A percentile compares a stretch with the other conserved stretches of the same genome.
Conservation (phyloP, 2,797 vertebrate genomes). For the Luscinia megarhynchos region DNA sequence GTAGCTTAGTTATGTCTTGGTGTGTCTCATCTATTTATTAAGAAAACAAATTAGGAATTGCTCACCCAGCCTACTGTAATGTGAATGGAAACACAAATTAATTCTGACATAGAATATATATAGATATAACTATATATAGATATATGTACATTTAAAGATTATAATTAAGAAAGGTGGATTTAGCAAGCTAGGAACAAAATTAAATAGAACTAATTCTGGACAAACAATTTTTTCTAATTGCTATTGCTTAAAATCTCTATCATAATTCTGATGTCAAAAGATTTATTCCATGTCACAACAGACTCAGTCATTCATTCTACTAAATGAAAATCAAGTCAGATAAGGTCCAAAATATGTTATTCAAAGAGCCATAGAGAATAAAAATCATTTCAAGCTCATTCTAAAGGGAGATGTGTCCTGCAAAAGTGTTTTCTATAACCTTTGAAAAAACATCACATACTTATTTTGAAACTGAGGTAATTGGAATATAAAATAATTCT, state of each 20-base stretch:
- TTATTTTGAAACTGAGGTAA: neutral
- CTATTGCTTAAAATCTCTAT: neutral
- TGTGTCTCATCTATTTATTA: neutral
- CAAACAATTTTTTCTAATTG: neutral
- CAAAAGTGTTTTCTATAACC: neutral
- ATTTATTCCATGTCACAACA: neutral
- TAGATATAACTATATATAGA: neutral
- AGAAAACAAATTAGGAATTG: neutral
- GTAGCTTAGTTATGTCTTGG: neutral
- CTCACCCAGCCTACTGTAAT: neutral
- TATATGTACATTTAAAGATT: neutral
- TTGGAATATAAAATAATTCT: neutral
- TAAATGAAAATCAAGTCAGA: neutral
- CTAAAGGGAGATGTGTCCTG: neutral
- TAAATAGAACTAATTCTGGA: neutral
- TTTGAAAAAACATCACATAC: neutral
- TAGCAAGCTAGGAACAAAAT: neutral
- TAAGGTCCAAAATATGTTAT: neutral
- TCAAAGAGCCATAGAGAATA: neutral
- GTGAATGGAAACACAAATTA: neutral
- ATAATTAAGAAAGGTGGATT: neutral
- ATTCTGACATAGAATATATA: neutral
- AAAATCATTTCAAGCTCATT: neutral
- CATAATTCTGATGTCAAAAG: neutral
- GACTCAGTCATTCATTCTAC: neutral